Evolutionary conservation across 2,888 invertebrate species (phyloP), one percentile per base, ranked within the genome.

Genomic region (Troides helena): DNA sequence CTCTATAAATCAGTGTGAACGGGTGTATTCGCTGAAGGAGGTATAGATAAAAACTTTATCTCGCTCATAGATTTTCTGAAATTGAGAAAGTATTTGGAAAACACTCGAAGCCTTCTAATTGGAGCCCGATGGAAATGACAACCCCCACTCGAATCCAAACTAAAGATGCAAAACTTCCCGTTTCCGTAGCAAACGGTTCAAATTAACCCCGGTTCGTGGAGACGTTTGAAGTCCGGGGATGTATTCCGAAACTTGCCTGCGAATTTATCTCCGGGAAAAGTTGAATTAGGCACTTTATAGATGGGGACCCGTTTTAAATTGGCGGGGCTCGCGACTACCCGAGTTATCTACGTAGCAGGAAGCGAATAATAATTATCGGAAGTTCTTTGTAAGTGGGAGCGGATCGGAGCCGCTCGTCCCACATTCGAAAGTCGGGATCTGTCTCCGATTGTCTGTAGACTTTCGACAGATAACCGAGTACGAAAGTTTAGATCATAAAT

Each of bases 211-310:
- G 46, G 70, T 69, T 73, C 72, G 74, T 65, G 72, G 71, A 73
- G 64, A 72, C 74, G 74, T 72, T 78, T 76, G 78, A 77, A 75
- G 74, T 71, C 73, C 66, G 71, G 72, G 76, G 76, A 79, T 79
- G 76, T 80, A 80, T 77, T 75, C 75, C 50, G 66, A 75, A 78
- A 76, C 76, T 81, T 77, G 72, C 71, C 70, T 71, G 62, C 39
- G 74, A 80, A 79, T 80, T 81, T 80, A 80, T 80, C 79, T 80
- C 69, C 68, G 56, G 68, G 71, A 68, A 75, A 80, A 81, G 76
- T 81, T 80, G 79, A 77, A 81, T 81, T 78, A 77, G 76, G 74
- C 76, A 75, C 72, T 72, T 72, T 75, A 75, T 73, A 73, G 72
- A 75, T 63, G 61, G 67, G 67, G 50, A 8, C 62, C 62, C 67